Conservation (phyloP, 53 echinoderm and acorn worm species). For the Paracentrotus lividus region DNA sequence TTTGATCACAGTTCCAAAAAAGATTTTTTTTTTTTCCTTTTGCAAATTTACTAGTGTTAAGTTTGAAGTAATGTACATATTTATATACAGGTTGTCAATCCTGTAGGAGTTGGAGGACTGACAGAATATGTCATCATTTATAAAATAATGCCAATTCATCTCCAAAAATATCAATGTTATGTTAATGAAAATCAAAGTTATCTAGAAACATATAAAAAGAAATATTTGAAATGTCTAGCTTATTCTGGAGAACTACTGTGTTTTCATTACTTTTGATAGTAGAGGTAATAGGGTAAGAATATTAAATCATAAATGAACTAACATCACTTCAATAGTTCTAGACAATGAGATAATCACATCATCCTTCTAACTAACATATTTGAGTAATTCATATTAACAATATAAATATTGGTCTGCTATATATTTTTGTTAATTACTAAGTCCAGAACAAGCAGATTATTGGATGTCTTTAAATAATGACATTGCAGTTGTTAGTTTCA, state of each 20-base stretch:
- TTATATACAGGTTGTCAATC: neutral
- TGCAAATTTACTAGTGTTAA: neutral
- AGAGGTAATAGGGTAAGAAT: neutral
- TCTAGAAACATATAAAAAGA: neutral
- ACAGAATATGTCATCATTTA: no score
- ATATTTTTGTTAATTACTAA: neutral
- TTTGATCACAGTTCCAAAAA: no score
- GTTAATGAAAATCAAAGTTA: neutral
- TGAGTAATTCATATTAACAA: neutral
- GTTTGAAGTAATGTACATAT: neutral
- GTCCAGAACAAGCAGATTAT: conserved; percentile 4
- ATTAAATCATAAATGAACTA: neutral
- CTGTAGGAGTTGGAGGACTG: neutral
- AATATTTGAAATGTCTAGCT: neutral
- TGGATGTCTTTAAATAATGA: conserved; percentile 34
- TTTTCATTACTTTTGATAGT: no score
- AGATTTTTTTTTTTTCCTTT: no score
- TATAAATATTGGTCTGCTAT: neutral
- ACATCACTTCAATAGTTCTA: neutral
- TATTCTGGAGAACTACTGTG: no score
- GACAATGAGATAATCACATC: neutral
- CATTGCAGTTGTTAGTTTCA: conserved; percentile 19
- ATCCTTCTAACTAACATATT: neutral
- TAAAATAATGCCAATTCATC: neutral
- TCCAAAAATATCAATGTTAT: neutral